Evolutionary conservation across 2,113 vertebrate species (phyloP).

Genomic region (Puma concolor): DNA sequence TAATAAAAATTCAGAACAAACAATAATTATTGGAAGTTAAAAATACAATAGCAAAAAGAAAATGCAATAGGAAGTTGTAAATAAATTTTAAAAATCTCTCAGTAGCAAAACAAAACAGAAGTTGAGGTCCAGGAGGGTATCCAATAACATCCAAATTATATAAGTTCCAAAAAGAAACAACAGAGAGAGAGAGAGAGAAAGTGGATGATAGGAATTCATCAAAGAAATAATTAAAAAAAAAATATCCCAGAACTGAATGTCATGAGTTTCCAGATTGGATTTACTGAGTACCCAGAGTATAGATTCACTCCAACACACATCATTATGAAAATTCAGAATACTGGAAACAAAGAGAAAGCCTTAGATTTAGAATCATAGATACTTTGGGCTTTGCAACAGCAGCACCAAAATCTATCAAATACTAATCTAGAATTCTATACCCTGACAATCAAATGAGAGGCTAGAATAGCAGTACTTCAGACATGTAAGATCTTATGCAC

Average conservation of each 20-base stretch:
- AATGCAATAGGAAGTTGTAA: neutral
- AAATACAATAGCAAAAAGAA: neutral
- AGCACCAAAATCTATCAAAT: neutral
- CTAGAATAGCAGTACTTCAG: neutral
- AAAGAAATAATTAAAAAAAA: neutral
- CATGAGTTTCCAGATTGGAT: neutral
- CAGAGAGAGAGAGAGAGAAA: neutral
- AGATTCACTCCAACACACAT: neutral
- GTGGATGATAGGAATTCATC: neutral
- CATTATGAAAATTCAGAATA: constrained; percentile 17
- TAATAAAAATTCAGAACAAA: neutral
- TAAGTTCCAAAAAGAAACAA: neutral
- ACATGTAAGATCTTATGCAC: neutral
- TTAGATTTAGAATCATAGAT: constrained; percentile 14
- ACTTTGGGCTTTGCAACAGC: neutral
- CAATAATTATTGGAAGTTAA: neutral
- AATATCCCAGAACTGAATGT: neutral
- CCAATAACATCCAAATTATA: neutral
- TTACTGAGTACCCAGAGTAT: neutral
- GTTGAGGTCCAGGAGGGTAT: neutral
- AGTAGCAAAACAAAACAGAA: neutral
- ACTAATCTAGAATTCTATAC: neutral
- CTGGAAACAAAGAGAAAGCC: neutral
- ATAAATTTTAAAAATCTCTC: neutral
- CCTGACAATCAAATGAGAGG: neutral